Percentiles rank a stretch among this genome's conserved stretches.
Conservation (phyloP, 2,888 invertebrate genomes). For the Drosophila gaucha region DNA sequence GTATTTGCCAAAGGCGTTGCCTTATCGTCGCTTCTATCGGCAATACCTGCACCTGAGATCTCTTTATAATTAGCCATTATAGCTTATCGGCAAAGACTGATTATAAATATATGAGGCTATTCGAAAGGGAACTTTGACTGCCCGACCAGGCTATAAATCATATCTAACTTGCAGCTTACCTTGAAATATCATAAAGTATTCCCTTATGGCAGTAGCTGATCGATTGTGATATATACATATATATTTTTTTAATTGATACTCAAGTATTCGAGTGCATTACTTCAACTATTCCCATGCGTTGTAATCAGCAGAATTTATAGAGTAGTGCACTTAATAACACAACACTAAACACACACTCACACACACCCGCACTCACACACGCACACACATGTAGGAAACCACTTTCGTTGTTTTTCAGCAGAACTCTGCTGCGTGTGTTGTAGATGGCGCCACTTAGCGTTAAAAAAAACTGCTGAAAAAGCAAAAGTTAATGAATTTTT, state of each 20-base stretch:
- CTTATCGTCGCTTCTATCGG: slow-evolving; percentile 34
- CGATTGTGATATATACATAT: background rate
- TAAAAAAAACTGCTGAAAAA: slow-evolving; percentile 10
- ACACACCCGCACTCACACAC: background rate
- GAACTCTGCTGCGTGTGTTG: slow-evolving; percentile 7
- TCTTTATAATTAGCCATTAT: slow-evolving; percentile 51
- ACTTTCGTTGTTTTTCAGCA: slow-evolving; percentile 50
- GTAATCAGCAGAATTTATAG: slow-evolving; percentile 43
- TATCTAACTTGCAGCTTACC: slow-evolving; percentile 13
- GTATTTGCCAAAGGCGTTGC: slow-evolving; percentile 28
- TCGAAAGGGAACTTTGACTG: no score
- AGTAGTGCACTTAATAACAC: slow-evolving; percentile 53
- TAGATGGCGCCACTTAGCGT: slow-evolving; percentile 27
- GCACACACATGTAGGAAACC: slow-evolving; percentile 7
- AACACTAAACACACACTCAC: slow-evolving; percentile 20
- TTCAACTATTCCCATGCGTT: slow-evolving; percentile 21
- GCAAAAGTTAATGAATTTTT: slow-evolving; percentile 18
- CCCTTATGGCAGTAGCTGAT: slow-evolving; percentile 15
- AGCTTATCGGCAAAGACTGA: slow-evolving; percentile 33
- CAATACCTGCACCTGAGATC: slow-evolving; percentile 30
- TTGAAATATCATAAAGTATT: slow-evolving; percentile 16
- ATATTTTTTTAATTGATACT: slow-evolving; percentile 5
- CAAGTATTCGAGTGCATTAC: slow-evolving; percentile 17
- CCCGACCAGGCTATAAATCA: background rate
- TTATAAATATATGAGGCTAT: background rate